Percentiles rank a stretch among this genome's conserved stretches.
Conservation (phyloP, 1,140 invertebrate genomes). For the Physella acuta region DNA sequence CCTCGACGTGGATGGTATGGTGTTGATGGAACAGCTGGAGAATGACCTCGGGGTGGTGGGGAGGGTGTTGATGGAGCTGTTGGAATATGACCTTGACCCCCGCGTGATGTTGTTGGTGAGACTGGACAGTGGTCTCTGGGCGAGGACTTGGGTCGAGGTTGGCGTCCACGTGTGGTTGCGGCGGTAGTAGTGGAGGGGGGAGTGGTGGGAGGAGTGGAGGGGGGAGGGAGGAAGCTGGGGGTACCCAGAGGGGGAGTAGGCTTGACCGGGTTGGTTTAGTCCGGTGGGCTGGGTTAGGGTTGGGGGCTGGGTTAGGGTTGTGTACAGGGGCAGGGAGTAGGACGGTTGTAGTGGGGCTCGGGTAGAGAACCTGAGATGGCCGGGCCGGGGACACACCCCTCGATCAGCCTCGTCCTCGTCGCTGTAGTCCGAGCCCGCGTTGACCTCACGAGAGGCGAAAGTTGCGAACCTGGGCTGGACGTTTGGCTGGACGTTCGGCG, state of each 20-base stretch:
- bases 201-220: slow-evolving; percentile 11
- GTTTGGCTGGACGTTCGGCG: no score
- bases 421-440: neutral
- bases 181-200: slow-evolving; percentile 6
- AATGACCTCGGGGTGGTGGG: neutral
- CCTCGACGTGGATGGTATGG: no score
- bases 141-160: slow-evolving; percentile 1
- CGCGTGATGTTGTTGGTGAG: slow-evolving; percentile 3
- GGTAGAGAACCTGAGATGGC: neutral
- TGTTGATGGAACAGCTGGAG: neutral
- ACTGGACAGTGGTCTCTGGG: slow-evolving; percentile 15
- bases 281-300: neutral
- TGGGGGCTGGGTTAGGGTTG: neutral
- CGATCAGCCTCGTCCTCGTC: neutral
- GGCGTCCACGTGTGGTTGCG: slow-evolving; percentile 20
- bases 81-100: neutral
- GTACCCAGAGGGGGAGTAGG: no score
- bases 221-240: slow-evolving; percentile 9
- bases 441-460: neutral
- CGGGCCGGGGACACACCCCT: no score
- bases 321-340: neutral
- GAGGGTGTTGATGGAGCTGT: slow-evolving; percentile 1
- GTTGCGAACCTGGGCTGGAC: neutral
- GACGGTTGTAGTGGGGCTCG: neutral
- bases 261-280: neutral